A percentile compares a stretch with the other conserved stretches of the same genome.
Conservation (phyloP, 2,113 vertebrate species). For the mouse (Mus musculus) region GRCm39 chr2:73054001-73054500, state of each 20-base stretch:
- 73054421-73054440: not conserved
- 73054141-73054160: not conserved
- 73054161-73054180: not conserved
- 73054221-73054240: not conserved
- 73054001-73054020: constrained; percentile 15
- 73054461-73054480: not conserved
- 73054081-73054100: not conserved
- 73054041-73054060: not conserved
- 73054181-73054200: not conserved
- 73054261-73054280: not conserved
- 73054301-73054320: not conserved
- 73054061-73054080: not conserved
- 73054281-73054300: not conserved
- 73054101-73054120: not conserved
- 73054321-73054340: not conserved
- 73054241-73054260: not conserved
- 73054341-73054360: not conserved
- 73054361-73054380: not conserved
- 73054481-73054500: not conserved
- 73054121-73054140: not conserved
- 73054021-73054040: not conserved
- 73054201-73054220: not conserved
- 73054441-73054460: not conserved
- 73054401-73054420: not conserved
- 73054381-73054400: not conserved